A percentile compares a stretch with the other conserved stretches of the same genome.
Conservation (phyloP, 2,113 vertebrate genomes). For the Furnarius figulus region DNA sequence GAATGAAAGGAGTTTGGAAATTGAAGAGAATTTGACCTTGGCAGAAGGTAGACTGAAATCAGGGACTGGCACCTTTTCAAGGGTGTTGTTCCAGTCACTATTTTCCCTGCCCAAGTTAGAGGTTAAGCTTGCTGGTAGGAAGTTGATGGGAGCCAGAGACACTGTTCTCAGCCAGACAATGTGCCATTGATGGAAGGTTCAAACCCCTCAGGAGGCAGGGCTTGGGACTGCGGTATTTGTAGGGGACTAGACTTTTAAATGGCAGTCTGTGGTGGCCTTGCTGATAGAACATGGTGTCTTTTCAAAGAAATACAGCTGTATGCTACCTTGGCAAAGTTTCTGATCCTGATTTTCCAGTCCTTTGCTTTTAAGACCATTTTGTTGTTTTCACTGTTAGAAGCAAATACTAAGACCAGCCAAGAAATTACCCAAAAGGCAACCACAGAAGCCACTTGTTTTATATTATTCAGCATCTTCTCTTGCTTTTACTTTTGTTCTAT, state of each 20-base stretch:
- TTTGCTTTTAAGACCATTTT: background rate
- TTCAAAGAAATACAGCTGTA: background rate
- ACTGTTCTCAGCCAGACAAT: background rate
- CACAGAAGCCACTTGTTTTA: background rate
- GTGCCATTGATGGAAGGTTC: background rate
- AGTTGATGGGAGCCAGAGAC: background rate
- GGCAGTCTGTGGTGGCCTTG: background rate
- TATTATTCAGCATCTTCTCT: background rate
- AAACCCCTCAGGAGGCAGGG: background rate
- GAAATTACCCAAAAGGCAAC: background rate
- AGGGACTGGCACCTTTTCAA: background rate
- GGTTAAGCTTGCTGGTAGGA: background rate
- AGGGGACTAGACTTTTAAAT: background rate
- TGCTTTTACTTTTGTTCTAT: background rate
- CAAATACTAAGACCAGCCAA: background rate
- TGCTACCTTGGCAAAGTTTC: background rate
- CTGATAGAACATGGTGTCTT: background rate
- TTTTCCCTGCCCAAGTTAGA: background rate
- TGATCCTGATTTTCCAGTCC: background rate
- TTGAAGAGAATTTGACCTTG: background rate
- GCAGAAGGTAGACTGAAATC: background rate
- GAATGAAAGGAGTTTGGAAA: background rate
- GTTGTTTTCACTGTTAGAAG: background rate
- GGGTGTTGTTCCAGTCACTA: background rate
- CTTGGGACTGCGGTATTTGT: background rate